These are phyloP conservation scores for Hydractinia echinata DNA, from an alignment of 30 jellyfish, hydroid and myxozoan species.

Conservation along the genomic window DNA sequence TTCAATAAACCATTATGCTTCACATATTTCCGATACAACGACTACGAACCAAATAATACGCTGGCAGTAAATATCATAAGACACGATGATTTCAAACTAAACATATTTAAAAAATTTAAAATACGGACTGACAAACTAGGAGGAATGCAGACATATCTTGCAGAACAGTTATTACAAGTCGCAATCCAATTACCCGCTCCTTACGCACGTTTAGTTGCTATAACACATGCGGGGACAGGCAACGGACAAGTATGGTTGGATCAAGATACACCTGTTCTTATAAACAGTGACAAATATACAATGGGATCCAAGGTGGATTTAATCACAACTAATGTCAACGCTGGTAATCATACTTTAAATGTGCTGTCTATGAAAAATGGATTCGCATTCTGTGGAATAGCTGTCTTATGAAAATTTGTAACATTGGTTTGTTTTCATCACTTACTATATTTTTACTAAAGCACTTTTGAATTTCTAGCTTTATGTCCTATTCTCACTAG, in stretches of 20 bases:
- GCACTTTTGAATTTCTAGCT: too few species aligned
- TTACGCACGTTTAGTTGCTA: constrained; percentile 69
- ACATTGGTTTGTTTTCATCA: neutral
- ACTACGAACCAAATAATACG: constrained; percentile 81
- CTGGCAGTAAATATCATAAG: constrained; percentile 60
- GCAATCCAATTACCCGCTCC: constrained; percentile 53
- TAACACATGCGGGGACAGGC: constrained; percentile 83
- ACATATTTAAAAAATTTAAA: constrained; percentile 75
- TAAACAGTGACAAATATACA: constrained; percentile 74
- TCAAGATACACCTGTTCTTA: constrained; percentile 69
- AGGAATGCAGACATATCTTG: constrained; percentile 84
- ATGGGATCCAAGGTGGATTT: constrained; percentile 91
- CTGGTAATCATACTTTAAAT: constrained; percentile 74
- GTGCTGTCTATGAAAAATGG: constrained; percentile 75
- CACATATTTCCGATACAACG: constrained; percentile 62
- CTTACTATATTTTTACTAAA: too few species aligned
- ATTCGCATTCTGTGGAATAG: constrained; percentile 90
- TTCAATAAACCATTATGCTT: constrained; percentile 67
- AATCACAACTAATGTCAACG: constrained; percentile 68
- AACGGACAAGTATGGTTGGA: constrained; percentile 91
- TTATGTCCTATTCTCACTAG: too few species aligned
- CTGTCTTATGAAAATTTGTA: constrained; percentile 29
- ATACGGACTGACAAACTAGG: constrained; percentile 80
- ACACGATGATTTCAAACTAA: constrained; percentile 64
- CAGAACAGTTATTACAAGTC: constrained; percentile 86